These are phyloP conservation scores for Apamea sordens DNA, from an alignment of 2,888 invertebrate species.

Conservation along the genomic window DNA sequence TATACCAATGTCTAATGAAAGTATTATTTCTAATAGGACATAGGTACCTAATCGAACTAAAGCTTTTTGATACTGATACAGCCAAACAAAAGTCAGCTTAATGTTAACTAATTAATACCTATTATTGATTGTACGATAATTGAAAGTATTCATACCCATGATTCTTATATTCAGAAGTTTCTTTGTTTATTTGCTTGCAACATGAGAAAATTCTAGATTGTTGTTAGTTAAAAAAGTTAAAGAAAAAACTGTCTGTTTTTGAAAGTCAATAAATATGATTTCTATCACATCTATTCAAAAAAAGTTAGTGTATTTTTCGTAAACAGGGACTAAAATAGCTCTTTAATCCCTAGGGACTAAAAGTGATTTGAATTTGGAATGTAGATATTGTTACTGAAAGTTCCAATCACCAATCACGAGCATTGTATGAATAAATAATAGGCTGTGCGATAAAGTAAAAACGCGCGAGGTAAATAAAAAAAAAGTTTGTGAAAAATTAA, in stretches of 20 bases:
- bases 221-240: background rate
- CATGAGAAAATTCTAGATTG: background rate
- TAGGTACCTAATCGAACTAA: background rate
- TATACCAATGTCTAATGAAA: background rate
- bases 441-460: too few species aligned
- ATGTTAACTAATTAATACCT: background rate
- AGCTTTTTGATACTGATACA: background rate
- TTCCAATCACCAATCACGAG: too few species aligned
- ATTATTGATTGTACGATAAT: too few species aligned
- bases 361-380: too few species aligned
- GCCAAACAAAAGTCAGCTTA: background rate
- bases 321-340: too few species aligned
- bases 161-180: background rate
- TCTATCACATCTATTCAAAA: too few species aligned
- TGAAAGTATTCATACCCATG: background rate
- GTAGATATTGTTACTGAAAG: too few species aligned
- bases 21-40: background rate
- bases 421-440: too few species aligned
- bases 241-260: slow-evolving; percentile 1
- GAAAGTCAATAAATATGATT: background rate
- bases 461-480: too few species aligned
- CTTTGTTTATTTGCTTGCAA: background rate
- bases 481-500: too few species aligned
- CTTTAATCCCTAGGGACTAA: too few species aligned
- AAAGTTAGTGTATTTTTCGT: too few species aligned